These are phyloP conservation scores for Lagopus muta DNA, from an alignment of 2,113 vertebrate species.

Conservation along the genomic window DNA sequence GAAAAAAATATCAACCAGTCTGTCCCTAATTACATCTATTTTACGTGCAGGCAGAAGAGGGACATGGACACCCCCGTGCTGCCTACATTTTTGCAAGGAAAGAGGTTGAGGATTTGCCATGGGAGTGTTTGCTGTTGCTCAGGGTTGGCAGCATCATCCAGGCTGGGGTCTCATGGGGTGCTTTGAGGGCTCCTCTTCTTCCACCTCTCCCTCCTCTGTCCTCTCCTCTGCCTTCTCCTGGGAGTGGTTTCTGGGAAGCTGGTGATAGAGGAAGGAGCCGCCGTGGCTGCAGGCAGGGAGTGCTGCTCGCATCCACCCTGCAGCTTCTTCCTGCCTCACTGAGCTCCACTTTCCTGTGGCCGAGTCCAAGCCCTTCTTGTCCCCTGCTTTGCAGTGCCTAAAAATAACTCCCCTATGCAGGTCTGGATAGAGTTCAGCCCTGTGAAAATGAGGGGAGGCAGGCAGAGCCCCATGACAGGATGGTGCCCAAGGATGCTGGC, in stretches of 20 bases:
- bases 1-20: not conserved
- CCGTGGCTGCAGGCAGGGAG: slow-evolving; percentile 57
- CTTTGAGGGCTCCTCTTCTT: not conserved
- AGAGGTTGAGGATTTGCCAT: not conserved
- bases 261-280: slow-evolving; percentile 68
- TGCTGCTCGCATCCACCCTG: slow-evolving; percentile 48
- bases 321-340: slow-evolving; percentile 61
- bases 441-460: not conserved
- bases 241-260: slow-evolving; percentile 11
- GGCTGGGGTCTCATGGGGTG: not conserved
- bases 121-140: accelerated
- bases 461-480: not conserved
- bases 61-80: not conserved
- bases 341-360: slow-evolving; percentile 62
- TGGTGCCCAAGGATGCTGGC: not conserved
- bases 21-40: not conserved
- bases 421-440: not conserved
- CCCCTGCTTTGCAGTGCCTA: not conserved
- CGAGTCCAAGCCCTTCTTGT: not conserved
- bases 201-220: not conserved
- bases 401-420: slow-evolving; percentile 43
- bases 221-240: not conserved
- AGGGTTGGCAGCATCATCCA: accelerated
- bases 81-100: not conserved
- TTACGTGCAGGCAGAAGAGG: too few relatives aligned